These are phyloP conservation scores for Scaptomyza caliginosa DNA, from an alignment of 2,888 invertebrate genomes.

Conservation along the genomic window DNA sequence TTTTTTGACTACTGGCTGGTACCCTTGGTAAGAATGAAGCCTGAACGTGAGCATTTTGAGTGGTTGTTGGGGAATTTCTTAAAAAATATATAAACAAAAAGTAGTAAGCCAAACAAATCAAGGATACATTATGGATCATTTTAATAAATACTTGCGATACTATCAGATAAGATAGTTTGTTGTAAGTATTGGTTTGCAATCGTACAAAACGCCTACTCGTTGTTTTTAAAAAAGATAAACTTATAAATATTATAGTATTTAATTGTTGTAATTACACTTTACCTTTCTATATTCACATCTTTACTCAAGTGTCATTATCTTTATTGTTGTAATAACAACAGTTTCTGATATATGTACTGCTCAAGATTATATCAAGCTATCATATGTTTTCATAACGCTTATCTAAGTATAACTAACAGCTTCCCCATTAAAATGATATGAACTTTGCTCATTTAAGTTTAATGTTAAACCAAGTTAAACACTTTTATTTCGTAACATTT, in stretches of 20 bases:
- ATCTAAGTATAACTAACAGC: neutral
- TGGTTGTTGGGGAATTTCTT: conserved; percentile 16
- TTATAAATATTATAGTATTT: too few relatives aligned
- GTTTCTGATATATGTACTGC: neutral
- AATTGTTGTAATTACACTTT: neutral
- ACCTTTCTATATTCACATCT: neutral
- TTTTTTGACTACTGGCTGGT: conserved; percentile 17
- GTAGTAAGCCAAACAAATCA: neutral
- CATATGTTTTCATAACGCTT: neutral
- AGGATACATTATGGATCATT: neutral
- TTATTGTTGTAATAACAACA: neutral
- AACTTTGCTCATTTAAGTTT: neutral
- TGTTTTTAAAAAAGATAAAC: too few relatives aligned
- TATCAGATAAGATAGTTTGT: neutral
- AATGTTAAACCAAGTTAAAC: neutral
- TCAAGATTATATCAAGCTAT: neutral
- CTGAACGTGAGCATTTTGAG: conserved; percentile 17
- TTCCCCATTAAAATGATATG: neutral
- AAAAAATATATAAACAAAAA: neutral
- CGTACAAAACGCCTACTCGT: neutral
- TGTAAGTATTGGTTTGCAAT: neutral
- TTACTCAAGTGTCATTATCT: neutral
- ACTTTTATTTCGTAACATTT: conserved; percentile 17
- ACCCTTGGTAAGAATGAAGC: conserved; percentile 4
- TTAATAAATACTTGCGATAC: neutral